phyloP scores from a whole-genome alignment of 2,888 invertebrate genomes.

The Limenitis camilla region DNA sequence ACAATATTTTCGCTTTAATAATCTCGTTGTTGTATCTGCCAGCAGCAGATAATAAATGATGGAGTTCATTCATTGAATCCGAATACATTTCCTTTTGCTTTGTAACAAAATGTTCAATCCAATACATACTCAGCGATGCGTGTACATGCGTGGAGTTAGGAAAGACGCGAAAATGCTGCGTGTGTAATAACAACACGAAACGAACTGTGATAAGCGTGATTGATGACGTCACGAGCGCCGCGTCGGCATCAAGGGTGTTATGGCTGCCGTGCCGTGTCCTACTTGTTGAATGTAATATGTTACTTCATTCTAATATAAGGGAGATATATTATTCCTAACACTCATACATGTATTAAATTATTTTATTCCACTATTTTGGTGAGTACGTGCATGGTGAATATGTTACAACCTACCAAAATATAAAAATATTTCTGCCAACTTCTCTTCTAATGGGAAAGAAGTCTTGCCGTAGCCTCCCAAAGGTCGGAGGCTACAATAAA shows the following conservation, averaged over 20 bases:
- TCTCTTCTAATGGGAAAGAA: too few relatives aligned
- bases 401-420: too few relatives aligned
- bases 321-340: neutral
- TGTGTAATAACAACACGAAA: constrained; percentile 20
- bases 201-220: constrained; percentile 59
- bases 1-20: too few relatives aligned
- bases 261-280: constrained; percentile 21
- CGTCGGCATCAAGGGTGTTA: constrained; percentile 22
- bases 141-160: constrained; percentile 1
- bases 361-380: too few relatives aligned
- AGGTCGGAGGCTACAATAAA: too few relatives aligned
- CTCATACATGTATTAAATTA: neutral
- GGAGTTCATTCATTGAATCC: neutral
- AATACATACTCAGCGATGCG: constrained; percentile 7
- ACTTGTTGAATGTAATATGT: constrained; percentile 29
- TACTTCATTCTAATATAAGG: neutral
- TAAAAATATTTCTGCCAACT: too few relatives aligned
- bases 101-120: constrained; percentile 2
- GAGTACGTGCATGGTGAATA: too few relatives aligned
- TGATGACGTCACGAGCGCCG: constrained; percentile 56
- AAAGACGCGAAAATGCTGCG: constrained; percentile 16
- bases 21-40: too few relatives aligned
- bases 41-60: neutral
- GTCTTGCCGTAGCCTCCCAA: too few relatives aligned
- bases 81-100: neutral